Evolutionary conservation across 2,888 invertebrate species (phyloP).

Genomic region (Odontomyia ornata): DNA sequence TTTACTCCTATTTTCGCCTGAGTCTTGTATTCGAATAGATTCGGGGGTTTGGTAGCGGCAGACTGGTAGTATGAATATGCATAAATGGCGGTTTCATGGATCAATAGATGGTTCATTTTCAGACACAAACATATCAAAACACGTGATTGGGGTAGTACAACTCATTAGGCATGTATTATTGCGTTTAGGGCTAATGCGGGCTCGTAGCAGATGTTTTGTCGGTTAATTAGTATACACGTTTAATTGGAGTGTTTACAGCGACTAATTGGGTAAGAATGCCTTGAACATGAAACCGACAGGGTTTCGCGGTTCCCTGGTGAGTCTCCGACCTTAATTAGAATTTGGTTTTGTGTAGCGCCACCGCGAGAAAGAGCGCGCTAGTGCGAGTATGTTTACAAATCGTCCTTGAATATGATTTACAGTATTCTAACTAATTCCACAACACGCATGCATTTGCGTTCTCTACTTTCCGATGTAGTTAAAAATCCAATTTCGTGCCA

Average conservation of each 20-base stretch:
- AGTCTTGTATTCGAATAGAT: background rate
- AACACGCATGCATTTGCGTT: no score
- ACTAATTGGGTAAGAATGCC: background rate
- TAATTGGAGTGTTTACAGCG: background rate
- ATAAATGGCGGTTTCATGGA: background rate
- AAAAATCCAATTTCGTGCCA: no score
- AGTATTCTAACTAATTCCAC: no score
- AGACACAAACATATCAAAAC: no score
- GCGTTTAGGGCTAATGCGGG: constrained; percentile 7
- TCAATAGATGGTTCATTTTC: background rate
- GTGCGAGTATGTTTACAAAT: no score
- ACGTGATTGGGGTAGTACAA: background rate
- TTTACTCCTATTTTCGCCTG: background rate
- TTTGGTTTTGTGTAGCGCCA: background rate
- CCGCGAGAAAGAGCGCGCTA: no score
- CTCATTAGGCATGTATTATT: constrained; percentile 7
- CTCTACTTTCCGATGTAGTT: no score
- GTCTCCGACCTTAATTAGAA: background rate
- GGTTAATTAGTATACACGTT: background rate
- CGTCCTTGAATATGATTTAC: no score
- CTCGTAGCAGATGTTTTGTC: background rate
- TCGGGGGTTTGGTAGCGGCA: background rate
- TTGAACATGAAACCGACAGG: background rate
- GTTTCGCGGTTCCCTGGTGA: background rate
- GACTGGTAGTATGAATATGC: background rate